Evolutionary conservation across 1,140 invertebrate species (phyloP).

Genomic region (Drosophila mojavensis): DNA sequence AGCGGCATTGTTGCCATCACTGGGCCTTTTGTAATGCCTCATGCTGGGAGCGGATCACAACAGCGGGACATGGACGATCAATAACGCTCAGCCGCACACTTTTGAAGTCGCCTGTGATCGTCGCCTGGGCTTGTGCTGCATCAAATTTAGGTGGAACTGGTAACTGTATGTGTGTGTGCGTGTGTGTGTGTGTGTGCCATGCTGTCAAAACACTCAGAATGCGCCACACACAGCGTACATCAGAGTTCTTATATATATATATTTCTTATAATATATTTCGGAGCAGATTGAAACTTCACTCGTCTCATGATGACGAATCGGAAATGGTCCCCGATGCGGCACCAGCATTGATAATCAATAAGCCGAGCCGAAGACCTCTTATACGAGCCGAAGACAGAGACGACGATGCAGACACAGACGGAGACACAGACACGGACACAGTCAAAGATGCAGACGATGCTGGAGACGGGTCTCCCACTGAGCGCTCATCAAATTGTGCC

Average conservation of each 20-base stretch:
- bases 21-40: slow-evolving; percentile 35
- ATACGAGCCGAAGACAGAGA: slow-evolving; percentile 37
- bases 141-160: slow-evolving; percentile 61
- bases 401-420: slow-evolving; percentile 4
- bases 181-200: slow-evolving; percentile 35
- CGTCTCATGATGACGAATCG: slow-evolving; percentile 73
- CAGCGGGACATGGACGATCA: slow-evolving; percentile 74
- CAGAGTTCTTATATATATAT: slow-evolving; percentile 22
- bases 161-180: slow-evolving; percentile 17
- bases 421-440: neutral
- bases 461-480: slow-evolving; percentile 61
- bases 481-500: slow-evolving; percentile 80
- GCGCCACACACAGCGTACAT: slow-evolving; percentile 48
- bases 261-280: slow-evolving; percentile 26
- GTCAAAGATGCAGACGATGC: neutral
- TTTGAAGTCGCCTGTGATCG: slow-evolving; percentile 34
- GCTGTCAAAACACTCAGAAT: slow-evolving; percentile 59
- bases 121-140: slow-evolving; percentile 42
- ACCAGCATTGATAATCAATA: slow-evolving; percentile 71
- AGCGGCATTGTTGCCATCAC: slow-evolving; percentile 59
- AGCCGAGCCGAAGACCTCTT: slow-evolving; percentile 61
- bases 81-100: slow-evolving; percentile 64
- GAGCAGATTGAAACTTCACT: slow-evolving; percentile 50
- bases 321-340: slow-evolving; percentile 66
- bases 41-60: slow-evolving; percentile 74